Conservation (phyloP, 2,113 vertebrate species). For the Callithrix jacchus region DNA sequence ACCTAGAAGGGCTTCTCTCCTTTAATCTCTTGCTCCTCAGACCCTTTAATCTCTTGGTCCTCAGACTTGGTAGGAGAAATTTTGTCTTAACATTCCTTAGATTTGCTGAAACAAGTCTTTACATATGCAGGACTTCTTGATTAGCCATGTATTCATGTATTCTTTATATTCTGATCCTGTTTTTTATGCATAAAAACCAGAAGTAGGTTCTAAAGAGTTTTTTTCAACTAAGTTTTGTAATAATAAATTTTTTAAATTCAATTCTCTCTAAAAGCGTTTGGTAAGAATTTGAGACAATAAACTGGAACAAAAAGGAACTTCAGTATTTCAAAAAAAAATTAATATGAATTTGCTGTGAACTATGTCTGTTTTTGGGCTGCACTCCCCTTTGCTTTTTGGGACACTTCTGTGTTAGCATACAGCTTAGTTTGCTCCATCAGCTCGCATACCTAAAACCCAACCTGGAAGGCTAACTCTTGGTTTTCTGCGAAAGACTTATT, state of each 20-base stretch:
- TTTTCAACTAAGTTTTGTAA: neutral
- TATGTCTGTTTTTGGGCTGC: accelerated
- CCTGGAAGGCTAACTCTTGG: neutral
- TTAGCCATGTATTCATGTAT: neutral
- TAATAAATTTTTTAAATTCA: neutral
- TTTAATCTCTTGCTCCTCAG: neutral
- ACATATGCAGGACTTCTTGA: neutral
- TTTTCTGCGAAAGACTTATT: neutral
- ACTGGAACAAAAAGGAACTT: neutral
- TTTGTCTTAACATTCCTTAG: neutral
- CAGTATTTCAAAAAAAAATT: neutral
- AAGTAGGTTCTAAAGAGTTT: neutral
- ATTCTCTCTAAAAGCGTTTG: neutral
- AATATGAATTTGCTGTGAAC: neutral
- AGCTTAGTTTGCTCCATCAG: neutral
- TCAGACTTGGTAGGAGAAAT: neutral
- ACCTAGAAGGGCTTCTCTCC: neutral
- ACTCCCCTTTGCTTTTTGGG: neutral
- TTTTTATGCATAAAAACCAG: neutral
- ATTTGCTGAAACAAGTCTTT: neutral
- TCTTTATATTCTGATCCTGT: neutral
- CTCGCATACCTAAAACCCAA: neutral
- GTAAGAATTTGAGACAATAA: neutral
- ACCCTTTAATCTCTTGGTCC: neutral
- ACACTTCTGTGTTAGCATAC: accelerated